Base-by-base conservation (phyloP, 2,888 invertebrate genomes). In the Leptopterna dolabrata region DNA sequence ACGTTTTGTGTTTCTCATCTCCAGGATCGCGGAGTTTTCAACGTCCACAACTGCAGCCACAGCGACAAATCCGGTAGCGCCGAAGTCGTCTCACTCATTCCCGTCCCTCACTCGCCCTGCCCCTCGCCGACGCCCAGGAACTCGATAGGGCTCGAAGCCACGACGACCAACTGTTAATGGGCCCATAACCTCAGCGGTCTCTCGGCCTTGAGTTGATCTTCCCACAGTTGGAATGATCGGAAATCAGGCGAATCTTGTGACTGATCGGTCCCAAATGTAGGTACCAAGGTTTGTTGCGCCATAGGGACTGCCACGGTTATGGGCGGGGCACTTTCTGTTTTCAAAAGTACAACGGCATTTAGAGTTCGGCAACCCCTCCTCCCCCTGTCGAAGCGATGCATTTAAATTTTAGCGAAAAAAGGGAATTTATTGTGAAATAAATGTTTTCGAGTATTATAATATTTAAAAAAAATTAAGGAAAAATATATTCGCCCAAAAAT, bases 31-130 rank as follows among this genome's bases (percentile, higher is more conserved):
- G 70, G 73, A 19, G 94, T 95, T 7, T 93, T 93, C 89, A 93
- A 93, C 78, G 90, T 90, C n/a, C 90, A 90, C 86, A 90, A 90
- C 73, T 85, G 85, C 85, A 85, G 45, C 55, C 90, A 91, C 55
- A 90, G 90, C 89, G 92, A 92, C 89, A 92, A 92, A 73, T 91
- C 91, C 16, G 92, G 91, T 76, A 94, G 95, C 91, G 94, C 95
- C 24, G 95, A 95, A 92, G 94, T 95, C 87, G 94, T 95, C 19
- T 95, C 95, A 90, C 91, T 95, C 90, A 94, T 95, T 89, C 94
- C 95, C 19, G 94, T 94, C 19, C 93, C 94, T 73, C 91, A 93
- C 83, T 94, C 93, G 87, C 93, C 94, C 45, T 87, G 88, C 81
- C 89, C 87, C 14, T 88, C 87, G 45, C 85, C 88, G 11, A 88